phyloP scores from a whole-genome alignment of 2,113 vertebrate species.

The Butorides virescens region DNA sequence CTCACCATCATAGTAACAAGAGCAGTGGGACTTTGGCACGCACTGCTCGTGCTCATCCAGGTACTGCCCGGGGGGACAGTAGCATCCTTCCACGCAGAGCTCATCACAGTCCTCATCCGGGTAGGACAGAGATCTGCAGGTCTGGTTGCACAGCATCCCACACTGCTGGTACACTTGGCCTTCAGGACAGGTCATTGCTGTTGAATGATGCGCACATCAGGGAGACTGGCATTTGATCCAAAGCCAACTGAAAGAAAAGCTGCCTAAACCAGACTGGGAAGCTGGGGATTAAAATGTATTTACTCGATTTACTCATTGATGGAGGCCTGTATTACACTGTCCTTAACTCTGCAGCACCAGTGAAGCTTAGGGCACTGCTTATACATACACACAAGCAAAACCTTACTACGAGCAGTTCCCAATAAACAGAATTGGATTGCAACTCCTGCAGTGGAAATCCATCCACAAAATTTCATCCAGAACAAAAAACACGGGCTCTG shows the following conservation, averaged over 20 bases:
- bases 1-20: conserved; percentile 91
- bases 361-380: neutral
- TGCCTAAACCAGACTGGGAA: neutral
- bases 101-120: conserved; percentile 78
- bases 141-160: conserved; percentile 84
- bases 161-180: conserved; percentile 86
- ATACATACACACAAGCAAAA: neutral
- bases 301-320: neutral
- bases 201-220: neutral
- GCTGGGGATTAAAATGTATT: neutral
- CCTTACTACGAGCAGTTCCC: neutral
- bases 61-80: conserved; percentile 85
- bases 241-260: neutral
- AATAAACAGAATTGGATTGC: neutral
- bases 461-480: neutral
- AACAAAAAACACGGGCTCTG: neutral
- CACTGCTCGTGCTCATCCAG: conserved; percentile 83
- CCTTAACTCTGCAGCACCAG: neutral
- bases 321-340: neutral
- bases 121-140: conserved; percentile 86
- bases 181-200: conserved; percentile 84
- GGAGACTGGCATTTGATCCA: neutral
- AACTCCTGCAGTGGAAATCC: neutral
- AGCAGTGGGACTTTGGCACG: conserved; percentile 83
- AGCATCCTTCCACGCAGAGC: conserved; percentile 91